phyloP scores from a whole-genome alignment of 2,888 invertebrate species.

The Mycalesis mineus region DNA sequence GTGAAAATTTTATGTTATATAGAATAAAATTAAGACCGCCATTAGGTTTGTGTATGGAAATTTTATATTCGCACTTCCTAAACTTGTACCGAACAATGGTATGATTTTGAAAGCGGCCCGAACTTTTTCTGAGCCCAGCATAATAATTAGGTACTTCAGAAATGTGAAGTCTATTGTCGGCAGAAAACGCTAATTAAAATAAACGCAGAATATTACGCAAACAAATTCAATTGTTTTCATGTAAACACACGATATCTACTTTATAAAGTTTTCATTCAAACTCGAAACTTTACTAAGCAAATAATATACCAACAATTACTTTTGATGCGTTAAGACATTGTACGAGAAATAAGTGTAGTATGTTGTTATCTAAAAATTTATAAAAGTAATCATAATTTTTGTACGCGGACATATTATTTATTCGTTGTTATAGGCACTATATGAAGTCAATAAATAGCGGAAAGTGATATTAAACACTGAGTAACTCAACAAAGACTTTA shows the following conservation, averaged over 20 bases:
- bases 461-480: no score
- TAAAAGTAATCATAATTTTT: no score
- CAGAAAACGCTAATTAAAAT: conserved; percentile 24
- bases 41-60: conserved; percentile 13
- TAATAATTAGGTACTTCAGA: conserved; percentile 28
- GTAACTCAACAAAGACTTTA: no score
- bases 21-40: conserved; percentile 3
- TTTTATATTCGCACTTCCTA: conserved; percentile 17
- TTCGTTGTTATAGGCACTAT: no score
- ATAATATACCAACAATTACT: no score
- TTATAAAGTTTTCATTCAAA: not conserved
- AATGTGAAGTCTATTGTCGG: conserved; percentile 22
- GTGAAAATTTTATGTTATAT: not conserved
- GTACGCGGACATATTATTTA: no score
- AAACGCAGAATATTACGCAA: conserved; percentile 13
- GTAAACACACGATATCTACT: conserved; percentile 1
- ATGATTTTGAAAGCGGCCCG: conserved; percentile 26
- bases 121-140: conserved; percentile 27
- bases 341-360: no score
- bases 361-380: no score
- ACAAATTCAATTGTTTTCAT: conserved; percentile 14
- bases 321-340: no score
- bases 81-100: conserved; percentile 29
- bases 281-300: no score
- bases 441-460: no score